These are phyloP conservation scores for Girardinus metallicus DNA, from an alignment of 2,797 vertebrate species.

Conservation along the genomic window DNA sequence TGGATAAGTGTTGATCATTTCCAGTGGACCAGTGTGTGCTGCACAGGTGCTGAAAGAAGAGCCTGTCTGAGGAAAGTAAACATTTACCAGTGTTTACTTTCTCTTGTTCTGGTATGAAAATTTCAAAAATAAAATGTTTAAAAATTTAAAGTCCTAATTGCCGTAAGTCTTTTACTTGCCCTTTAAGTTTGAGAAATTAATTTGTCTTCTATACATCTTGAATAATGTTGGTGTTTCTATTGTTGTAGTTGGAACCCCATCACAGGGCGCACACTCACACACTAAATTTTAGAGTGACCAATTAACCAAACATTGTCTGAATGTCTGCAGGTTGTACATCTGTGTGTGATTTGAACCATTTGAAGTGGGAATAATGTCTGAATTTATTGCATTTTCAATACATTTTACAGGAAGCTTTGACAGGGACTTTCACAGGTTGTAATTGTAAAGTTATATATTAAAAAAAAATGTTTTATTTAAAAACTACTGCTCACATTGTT, in stretches of 20 bases:
- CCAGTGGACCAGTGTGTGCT: slow-evolving; percentile 15
- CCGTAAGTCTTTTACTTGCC: not conserved
- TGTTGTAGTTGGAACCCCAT: not conserved
- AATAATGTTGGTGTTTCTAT: not conserved
- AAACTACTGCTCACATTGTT: not conserved
- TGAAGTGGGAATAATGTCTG: not conserved
- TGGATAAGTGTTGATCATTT: slow-evolving; percentile 17
- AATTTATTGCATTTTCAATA: not conserved
- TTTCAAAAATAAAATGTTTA: not conserved
- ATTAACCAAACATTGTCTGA: not conserved
- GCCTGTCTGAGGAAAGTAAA: slow-evolving; percentile 9
- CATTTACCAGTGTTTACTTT: slow-evolving; percentile 57
- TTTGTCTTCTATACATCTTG: not conserved
- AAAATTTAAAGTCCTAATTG: slow-evolving; percentile 10
- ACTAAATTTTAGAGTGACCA: no score
- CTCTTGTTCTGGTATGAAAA: slow-evolving; percentile 56
- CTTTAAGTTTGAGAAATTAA: not conserved
- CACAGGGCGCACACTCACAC: no score
- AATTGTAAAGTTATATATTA: not conserved
- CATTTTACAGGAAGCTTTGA: not conserved
- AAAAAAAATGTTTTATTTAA: no score
- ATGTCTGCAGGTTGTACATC: not conserved
- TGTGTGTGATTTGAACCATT: not conserved
- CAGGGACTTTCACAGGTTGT: not conserved
- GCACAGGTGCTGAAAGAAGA: slow-evolving; percentile 24